Conservation (phyloP, 2,113 vertebrate genomes). For the Trematocara unimaculatum region DNA sequence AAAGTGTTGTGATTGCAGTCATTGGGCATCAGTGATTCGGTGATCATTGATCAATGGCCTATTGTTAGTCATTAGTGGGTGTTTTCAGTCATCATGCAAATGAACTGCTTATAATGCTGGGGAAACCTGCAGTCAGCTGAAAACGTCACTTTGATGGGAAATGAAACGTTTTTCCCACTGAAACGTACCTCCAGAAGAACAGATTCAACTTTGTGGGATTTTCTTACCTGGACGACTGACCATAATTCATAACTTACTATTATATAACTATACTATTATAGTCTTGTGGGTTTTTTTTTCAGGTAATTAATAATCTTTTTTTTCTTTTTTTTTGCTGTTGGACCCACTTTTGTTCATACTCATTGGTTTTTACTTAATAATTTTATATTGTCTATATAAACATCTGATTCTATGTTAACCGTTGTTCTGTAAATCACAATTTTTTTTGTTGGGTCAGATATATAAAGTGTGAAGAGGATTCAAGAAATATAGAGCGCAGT, state of each 20-base stretch:
- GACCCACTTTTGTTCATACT: not conserved
- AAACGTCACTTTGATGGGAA: not conserved
- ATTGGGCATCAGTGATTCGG: not conserved
- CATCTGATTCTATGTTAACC: not conserved
- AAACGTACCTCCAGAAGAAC: not conserved
- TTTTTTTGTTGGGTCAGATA: not conserved
- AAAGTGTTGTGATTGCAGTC: not conserved
- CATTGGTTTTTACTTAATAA: not conserved
- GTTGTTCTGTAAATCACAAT: not conserved
- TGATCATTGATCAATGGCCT: not conserved
- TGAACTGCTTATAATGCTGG: not conserved
- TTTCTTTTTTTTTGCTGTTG: not conserved
- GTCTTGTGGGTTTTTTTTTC: accelerated
- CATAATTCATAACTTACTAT: not conserved
- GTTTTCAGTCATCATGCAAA: not conserved
- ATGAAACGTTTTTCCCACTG: not conserved
- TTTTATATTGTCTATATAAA: not conserved
- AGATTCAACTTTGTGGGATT: not conserved
- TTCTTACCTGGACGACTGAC: not conserved
- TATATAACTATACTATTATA: not conserved
- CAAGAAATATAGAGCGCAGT: not conserved
- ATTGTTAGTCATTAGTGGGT: not conserved
- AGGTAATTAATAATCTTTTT: not conserved
- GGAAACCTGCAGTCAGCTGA: not conserved
- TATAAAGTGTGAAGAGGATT: not conserved